Base-by-base conservation (phyloP, 2,888 invertebrate species). In the Scaeva pyrastri region DNA sequence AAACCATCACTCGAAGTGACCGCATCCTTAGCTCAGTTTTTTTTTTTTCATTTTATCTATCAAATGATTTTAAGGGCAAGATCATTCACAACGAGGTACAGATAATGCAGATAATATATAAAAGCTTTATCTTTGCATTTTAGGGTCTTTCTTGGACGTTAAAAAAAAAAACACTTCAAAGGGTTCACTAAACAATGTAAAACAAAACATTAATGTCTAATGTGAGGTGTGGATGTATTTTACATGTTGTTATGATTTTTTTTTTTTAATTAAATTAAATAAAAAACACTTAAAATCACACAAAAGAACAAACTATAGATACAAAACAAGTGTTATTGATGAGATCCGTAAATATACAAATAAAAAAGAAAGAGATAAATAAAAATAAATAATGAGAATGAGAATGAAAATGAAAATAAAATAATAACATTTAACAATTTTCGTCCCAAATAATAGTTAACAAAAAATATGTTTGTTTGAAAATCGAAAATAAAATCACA, bases 341-440 rank as follows among this genome's bases (percentile, higher is more conserved):
- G 41, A 52, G 60, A 60, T 52, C 60, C 19, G n/a, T 66, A 68
- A 82, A 60, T 45, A 66, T 12, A n/a, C 10, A 52, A 78, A 68
- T 23, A 52, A 70, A 73, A 62, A 14, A 23, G 55, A 70, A 41
- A 10, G 74, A 74, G 43, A 36, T 16, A 14, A 12, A 62, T n/a
- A 45, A 77, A 4, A 55, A 41, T n/a, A 2, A 36, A 2, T 39
- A 12, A 12, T 2, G 14, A 14, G 12, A 23, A 23, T 0, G 7
- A 39, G 8, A 10, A 39, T 10, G 6, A 39, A 39, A 73, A 71
- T 56, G 45, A 11, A 43, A 77, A 41, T 39, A 43, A 62, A 43
- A 12, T 23, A 62, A 41, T 41, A 73, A 45, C 58, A 7, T 26
- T 48, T 73, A 66, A 84, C 84, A 84, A 84, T 80, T 80, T 84